A percentile compares a stretch with the other conserved stretches of the same genome.
Evolutionary conservation across 2,888 invertebrate genomes (phyloP).

Genomic region (Gortyna flavago): DNA sequence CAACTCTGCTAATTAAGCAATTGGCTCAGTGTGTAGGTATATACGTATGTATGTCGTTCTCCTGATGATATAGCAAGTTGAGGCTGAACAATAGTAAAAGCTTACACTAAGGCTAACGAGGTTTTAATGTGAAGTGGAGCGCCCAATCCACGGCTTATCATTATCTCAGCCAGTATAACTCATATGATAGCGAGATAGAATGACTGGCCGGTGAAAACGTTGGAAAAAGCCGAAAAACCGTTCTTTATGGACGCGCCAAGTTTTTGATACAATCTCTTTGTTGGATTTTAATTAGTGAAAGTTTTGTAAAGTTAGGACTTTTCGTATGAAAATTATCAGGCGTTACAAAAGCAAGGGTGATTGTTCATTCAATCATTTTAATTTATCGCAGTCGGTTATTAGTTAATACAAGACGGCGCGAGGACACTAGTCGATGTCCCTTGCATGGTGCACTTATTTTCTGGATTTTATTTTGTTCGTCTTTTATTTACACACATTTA

Average conservation of each 20-base stretch:
- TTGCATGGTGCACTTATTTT: not conserved
- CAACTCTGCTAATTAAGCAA: constrained; percentile 30
- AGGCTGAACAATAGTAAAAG: constrained; percentile 77
- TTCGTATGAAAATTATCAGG: constrained; percentile 8
- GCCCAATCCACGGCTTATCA: constrained; percentile 81
- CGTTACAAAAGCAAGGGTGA: constrained; percentile 9
- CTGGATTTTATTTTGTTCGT: not conserved
- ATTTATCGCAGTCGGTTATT: not conserved
- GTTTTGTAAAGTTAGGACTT: constrained; percentile 27
- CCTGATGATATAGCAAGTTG: constrained; percentile 65
- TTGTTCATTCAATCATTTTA: not conserved
- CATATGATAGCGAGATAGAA: constrained; percentile 79
- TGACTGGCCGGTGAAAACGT: constrained; percentile 73
- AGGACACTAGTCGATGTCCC: not conserved
- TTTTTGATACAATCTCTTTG: constrained; percentile 55
- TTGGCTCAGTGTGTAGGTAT: constrained; percentile 24
- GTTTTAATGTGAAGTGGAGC: constrained; percentile 85
- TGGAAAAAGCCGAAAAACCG: constrained; percentile 59
- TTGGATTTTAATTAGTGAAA: constrained; percentile 56
- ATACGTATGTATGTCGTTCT: constrained; percentile 24
- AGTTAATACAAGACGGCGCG: not conserved
- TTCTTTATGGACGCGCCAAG: constrained; percentile 58
- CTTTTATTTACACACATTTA: too few species aligned
- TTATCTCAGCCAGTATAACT: constrained; percentile 83
- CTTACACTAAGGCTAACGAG: constrained; percentile 84